Evolutionary conservation across 2,113 vertebrate species (phyloP), one percentile per base, ranked within the genome.

Genomic region (Erythrocercus mccallii): DNA sequence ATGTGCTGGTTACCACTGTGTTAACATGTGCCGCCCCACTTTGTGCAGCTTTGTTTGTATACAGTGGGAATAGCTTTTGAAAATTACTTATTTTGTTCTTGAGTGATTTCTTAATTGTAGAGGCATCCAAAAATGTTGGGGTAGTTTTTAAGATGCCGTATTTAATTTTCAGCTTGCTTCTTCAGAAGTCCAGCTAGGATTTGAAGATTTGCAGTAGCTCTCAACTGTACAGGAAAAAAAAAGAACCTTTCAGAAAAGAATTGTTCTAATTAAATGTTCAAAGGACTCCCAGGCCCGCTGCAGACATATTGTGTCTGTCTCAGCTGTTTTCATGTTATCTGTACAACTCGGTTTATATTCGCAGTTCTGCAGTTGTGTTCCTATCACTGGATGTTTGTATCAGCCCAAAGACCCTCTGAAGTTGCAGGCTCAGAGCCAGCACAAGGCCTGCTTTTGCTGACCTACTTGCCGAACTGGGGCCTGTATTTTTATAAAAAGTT

Each of bases 401-500:
- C 48, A 8, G 64, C 18, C 68, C 37, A 2, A 11, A 90, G 92
- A 80, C 90, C 90, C 71, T 82, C 76, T 74, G 88, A 60, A 86
- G 68, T 64, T 10, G 3, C 33, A 58, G 76, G 42, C 68, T 86
- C 51, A 16, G 1, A 90, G 91, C 72, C 72, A 91, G 78, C 57
- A 10, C 54, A 42, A 78, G 88, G 60, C 92, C 88, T 42, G 17
- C 76, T 81, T 93, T 40, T 83, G 40, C 88, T 92, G 92, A 93
- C 93, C 93, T 90, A 96, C 37, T 94, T 96, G 88, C 44, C 81
- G 76, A 90, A 50, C 88, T 50, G 37, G n/a, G 40, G n/a, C 80
- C 92, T 81, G 77, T 14, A 31, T 93, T 96, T 93, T 87, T 80
- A 31, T 77, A 27, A 81, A 53, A 94, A 94, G 76, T 70, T 88